These are phyloP conservation scores for Heteromurus nitidus DNA, from an alignment of 2,888 invertebrate genomes.

Conservation along the genomic window DNA sequence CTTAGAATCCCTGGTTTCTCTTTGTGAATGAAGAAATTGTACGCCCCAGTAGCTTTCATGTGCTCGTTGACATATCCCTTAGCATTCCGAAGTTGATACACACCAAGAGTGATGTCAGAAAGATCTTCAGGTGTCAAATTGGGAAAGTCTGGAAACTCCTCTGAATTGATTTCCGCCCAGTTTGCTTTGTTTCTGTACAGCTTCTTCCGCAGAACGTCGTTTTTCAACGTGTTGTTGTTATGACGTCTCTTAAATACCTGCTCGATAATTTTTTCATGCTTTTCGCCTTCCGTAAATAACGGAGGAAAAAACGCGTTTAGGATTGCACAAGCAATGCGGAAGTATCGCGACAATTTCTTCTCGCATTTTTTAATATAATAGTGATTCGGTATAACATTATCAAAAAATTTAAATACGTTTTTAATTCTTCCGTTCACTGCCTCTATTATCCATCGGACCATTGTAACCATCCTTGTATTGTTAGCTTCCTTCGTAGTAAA, in stretches of 20 bases:
- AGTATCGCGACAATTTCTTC: neutral
- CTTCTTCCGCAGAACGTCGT: neutral
- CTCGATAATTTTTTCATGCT: neutral
- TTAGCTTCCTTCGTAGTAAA: slow-evolving; percentile 49
- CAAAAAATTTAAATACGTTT: slow-evolving; percentile 51
- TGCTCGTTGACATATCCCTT: slow-evolving; percentile 15
- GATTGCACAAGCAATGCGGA: slow-evolving; percentile 42
- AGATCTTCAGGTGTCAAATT: slow-evolving; percentile 11
- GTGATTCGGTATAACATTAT: neutral
- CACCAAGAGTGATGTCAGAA: slow-evolving; percentile 23
- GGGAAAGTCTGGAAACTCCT: slow-evolving; percentile 35
- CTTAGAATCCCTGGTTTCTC: neutral
- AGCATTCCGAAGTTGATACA: slow-evolving; percentile 32
- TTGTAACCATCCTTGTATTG: slow-evolving; percentile 35
- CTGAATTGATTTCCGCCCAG: neutral
- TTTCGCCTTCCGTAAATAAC: neutral
- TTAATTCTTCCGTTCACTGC: slow-evolving; percentile 58
- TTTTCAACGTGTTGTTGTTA: neutral
- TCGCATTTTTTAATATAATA: slow-evolving; percentile 16
- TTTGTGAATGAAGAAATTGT: neutral
- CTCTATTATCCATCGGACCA: slow-evolving; percentile 57
- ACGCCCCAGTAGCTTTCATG: neutral
- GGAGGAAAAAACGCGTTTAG: slow-evolving; percentile 27
- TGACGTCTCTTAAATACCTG: neutral
- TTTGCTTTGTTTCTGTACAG: neutral